phyloP scores from a whole-genome alignment of 2,113 vertebrate species.

The Pachyramphus minor region DNA sequence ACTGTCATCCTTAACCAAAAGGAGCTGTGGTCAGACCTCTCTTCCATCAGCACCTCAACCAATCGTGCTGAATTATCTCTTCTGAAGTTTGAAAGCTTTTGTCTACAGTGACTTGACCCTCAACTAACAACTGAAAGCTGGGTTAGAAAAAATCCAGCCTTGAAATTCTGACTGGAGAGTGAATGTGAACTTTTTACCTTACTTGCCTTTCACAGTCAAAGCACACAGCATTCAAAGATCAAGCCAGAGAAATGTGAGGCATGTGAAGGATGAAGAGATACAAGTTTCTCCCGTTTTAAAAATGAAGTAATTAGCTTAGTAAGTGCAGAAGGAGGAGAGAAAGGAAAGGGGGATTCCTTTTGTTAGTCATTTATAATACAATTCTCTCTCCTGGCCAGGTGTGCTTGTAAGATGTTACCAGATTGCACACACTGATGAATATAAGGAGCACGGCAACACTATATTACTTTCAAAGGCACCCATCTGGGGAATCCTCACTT shows the following conservation, averaged over 20 bases:
- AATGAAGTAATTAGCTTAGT: slow-evolving; percentile 40
- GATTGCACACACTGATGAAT: not conserved
- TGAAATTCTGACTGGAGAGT: not conserved
- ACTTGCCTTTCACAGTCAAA: not conserved
- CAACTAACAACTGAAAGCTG: slow-evolving; percentile 4
- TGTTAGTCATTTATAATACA: not conserved
- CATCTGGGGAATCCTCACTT: not conserved
- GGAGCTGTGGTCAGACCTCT: not conserved
- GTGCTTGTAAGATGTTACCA: not conserved
- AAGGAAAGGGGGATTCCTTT: not conserved
- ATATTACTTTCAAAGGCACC: not conserved
- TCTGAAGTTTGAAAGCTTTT: slow-evolving; percentile 41
- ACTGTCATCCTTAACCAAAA: not conserved
- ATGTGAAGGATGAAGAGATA: not conserved
- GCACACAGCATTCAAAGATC: not conserved
- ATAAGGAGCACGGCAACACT: not conserved
- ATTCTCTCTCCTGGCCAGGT: not conserved
- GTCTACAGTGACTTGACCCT: slow-evolving; percentile 17
- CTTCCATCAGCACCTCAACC: not conserved
- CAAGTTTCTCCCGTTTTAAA: not conserved
- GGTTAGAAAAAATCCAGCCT: not conserved
- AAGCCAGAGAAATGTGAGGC: not conserved
- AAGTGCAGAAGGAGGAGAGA: not conserved
- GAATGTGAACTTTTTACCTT: not conserved
- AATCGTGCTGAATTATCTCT: not conserved